A percentile compares a stretch with the other conserved stretches of the same genome.
phyloP scores from a whole-genome alignment of 2,113 vertebrate genomes.

The Poecilia latipinna region DNA sequence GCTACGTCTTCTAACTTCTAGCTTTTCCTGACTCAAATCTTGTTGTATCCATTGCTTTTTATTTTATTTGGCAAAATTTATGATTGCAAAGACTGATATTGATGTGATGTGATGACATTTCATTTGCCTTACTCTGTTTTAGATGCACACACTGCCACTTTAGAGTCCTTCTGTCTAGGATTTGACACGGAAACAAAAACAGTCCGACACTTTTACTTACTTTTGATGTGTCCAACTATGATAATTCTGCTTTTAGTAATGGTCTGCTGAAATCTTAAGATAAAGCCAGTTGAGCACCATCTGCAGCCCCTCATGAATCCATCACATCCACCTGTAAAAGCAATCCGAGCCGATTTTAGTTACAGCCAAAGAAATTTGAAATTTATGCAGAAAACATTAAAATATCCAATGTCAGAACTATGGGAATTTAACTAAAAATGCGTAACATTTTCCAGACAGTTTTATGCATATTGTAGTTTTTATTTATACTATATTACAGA shows the following conservation, averaged over 20 bases:
- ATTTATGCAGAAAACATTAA: not conserved
- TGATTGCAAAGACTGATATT: not conserved
- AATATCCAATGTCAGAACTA: not conserved
- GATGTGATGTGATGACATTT: not conserved
- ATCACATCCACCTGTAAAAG: not conserved
- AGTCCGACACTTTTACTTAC: constrained; percentile 5
- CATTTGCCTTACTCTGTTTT: too few relatives aligned
- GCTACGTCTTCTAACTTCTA: too few relatives aligned
- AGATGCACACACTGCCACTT: not conserved
- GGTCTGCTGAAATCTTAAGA: not conserved
- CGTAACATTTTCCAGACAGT: not conserved
- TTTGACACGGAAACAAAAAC: not conserved
- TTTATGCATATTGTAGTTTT: not conserved
- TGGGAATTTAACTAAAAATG: not conserved
- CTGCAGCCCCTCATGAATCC: not conserved
- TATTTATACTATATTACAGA: not conserved
- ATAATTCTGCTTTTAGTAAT: not conserved
- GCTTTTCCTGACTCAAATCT: not conserved
- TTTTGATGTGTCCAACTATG: not conserved
- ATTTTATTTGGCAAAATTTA: not conserved
- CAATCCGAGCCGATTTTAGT: not conserved
- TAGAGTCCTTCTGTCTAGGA: not conserved
- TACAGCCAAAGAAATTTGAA: not conserved
- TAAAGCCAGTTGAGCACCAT: not conserved
- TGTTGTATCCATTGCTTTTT: not conserved